These are phyloP conservation scores for Leptinotarsa tumamoca DNA, from an alignment of 2,888 invertebrate genomes.

Conservation along the genomic window DNA sequence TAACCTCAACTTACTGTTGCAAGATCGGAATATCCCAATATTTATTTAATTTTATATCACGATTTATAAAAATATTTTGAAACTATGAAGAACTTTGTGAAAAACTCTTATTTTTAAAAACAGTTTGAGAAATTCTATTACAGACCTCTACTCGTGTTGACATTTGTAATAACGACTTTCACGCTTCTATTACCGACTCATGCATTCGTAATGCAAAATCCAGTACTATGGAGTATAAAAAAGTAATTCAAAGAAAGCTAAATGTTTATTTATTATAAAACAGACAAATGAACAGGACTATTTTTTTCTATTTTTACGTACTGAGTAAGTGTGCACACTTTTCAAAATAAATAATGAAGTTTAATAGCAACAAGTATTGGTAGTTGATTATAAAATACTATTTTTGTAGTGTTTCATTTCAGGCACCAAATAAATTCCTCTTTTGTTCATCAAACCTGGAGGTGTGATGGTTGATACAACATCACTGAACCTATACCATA, in stretches of 20 bases:
- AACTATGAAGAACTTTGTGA: conserved; percentile 17
- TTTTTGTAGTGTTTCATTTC: conserved; percentile 17
- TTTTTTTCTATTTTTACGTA: neutral
- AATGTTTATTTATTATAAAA: conserved; percentile 26
- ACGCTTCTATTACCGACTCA: no score
- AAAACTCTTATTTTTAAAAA: neutral
- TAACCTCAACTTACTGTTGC: no score
- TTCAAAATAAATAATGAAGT: conserved; percentile 1
- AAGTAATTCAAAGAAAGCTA: conserved; percentile 24
- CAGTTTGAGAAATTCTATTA: no score
- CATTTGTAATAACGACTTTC: no score
- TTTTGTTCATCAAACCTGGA: conserved; percentile 17
- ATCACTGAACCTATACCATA: conserved; percentile 23
- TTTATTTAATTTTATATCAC: conserved; percentile 7
- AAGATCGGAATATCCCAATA: conserved; percentile 1
- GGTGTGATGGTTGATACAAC: conserved; percentile 20
- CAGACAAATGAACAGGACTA: neutral
- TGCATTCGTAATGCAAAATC: no score
- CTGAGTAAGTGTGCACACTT: neutral
- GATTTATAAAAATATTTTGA: conserved; percentile 23
- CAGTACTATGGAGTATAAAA: conserved; percentile 2
- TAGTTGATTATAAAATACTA: conserved; percentile 24
- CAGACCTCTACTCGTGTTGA: no score
- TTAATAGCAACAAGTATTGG: conserved; percentile 21
- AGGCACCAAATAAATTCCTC: conserved; percentile 14